Base-by-base conservation (phyloP, 2,113 vertebrate genomes). In the Nanorana parkeri region DNA sequence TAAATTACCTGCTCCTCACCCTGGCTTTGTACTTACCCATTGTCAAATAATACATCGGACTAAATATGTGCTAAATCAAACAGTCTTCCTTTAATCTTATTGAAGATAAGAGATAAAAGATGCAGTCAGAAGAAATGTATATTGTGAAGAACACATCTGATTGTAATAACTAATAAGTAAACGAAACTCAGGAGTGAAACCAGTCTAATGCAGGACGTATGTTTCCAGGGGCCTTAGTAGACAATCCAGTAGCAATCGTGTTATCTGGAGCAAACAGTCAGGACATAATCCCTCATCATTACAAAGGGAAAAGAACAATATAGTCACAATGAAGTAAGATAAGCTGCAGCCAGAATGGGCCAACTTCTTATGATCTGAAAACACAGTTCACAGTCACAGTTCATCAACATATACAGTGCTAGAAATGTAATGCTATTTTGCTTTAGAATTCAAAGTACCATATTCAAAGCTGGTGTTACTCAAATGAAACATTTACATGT, bases 301-400 rank as follows among this genome's bases (percentile, higher is more conserved):
- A 82, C 80, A 82, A 82, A 82, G 80, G 80, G 80, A 82, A 75
- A 41, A 75, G 80, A 67, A 82, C 80, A 82, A 82, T 75, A 82
- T 51, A 64, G n/a, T 16, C 20, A 52, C 16, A 61, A 51, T 23
- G 36, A 1, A 11, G 6, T 8, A 15, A 65, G 80, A 82, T 81
- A 81, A 81, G 47, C 69, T 28, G n/a, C 8, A 67, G 51, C 23
- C 80, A 75, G 17, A 32, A 54, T 58, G 56, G n/a, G 15, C 17
- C 54, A 36, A 6, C 28, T 36, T 74, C 52, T 56, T 10, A 13
- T 21, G 68, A 36, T 24, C 21, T 52, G 21, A 69, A 36, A 36
- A 36, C 1, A 47, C 1, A 47, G 41, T 47, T 47, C 3, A 36
- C 6, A 6, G 41, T 47, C 41, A 47, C 7, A 47, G 41, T 47